Evolutionary conservation across 2,797 vertebrate species (phyloP).

Genomic region (Crax fasciolata): DNA sequence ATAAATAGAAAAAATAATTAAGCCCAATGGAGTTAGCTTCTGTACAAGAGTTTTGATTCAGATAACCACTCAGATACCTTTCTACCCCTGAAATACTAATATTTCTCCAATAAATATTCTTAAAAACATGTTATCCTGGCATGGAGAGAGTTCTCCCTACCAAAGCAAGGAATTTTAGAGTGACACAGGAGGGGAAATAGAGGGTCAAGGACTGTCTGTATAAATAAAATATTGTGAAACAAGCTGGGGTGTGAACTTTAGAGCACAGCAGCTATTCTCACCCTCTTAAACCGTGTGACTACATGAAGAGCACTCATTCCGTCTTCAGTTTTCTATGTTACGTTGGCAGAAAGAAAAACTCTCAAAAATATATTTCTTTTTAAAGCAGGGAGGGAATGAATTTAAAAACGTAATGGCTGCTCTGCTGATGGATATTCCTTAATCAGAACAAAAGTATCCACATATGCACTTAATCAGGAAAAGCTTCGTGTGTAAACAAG

Average conservation of each 20-base stretch:
- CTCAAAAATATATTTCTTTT: neutral
- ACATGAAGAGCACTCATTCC: neutral
- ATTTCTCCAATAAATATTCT: neutral
- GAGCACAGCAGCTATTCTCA: conserved; percentile 2
- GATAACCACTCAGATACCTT: neutral
- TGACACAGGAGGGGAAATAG: neutral
- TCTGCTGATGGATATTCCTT: neutral
- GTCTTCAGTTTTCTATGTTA: neutral
- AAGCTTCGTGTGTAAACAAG: neutral
- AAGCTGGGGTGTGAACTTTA: neutral
- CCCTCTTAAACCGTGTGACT: neutral
- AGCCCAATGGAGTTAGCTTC: neutral
- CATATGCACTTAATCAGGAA: neutral
- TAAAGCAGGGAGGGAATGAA: neutral
- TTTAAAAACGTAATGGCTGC: neutral
- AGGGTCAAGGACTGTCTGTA: neutral
- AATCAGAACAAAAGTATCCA: neutral
- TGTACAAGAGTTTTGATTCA: conserved; percentile 7
- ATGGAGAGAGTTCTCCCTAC: neutral
- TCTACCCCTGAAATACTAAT: neutral
- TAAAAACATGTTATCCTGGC: neutral
- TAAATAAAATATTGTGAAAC: neutral
- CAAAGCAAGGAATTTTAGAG: neutral
- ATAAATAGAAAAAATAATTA: conserved; percentile 16
- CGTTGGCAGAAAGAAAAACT: neutral